Base-by-base conservation (phyloP, 1,140 invertebrate species). In the Lepidurus apus region DNA sequence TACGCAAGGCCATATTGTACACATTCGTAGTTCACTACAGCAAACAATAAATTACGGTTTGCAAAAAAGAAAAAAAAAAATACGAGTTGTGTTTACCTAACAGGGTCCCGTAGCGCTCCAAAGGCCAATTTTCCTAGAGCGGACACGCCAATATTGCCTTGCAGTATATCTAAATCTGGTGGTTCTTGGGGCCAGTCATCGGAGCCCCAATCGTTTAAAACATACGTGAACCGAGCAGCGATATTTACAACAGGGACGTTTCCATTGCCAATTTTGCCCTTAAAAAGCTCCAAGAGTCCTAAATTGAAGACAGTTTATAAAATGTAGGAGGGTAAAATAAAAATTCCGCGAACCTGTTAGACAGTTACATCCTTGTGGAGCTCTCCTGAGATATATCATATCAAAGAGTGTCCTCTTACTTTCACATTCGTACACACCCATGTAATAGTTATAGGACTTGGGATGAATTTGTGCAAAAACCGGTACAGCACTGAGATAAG, bases 401-500 rank as follows among this genome's bases (percentile, higher is more conserved):
- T 97, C 92, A 85, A 94, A 96, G 83, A 92, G 91, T 42, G 91
- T 91, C 80, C 91, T 88, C 9, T 91, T 87, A 75, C 91, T 91
- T 83, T 88, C 90, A 43, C 47, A 78, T 74, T 91, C 90, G 83
- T 93, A 92, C 10, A 93, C 88, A 42, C 95, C 95, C 47, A 91
- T 85, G 85, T 92, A 98, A 86, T 90, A 93, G 81, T 92, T 91
- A 82, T 94, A 92, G 88, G 91, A 92, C 78, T 88, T 88, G 84
- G 94, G 91, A 82, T 92, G 87, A 26, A 94, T 89, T 87, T 97
- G 95, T 74, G 97, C 88, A 87, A 98, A 96, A 26, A 95, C 87
- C 43, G 96, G 95, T 75, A 96, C 87, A 81, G 91, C 88, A 84
- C 93, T 91, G 81, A 73, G 87, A 87, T 81, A 75, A 83, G 79